Percentiles rank a stretch among this genome's conserved stretches.
These are phyloP conservation scores for Carettochelys insculpta DNA, from an alignment of 2,113 vertebrate genomes.

Conservation along the genomic window DNA sequence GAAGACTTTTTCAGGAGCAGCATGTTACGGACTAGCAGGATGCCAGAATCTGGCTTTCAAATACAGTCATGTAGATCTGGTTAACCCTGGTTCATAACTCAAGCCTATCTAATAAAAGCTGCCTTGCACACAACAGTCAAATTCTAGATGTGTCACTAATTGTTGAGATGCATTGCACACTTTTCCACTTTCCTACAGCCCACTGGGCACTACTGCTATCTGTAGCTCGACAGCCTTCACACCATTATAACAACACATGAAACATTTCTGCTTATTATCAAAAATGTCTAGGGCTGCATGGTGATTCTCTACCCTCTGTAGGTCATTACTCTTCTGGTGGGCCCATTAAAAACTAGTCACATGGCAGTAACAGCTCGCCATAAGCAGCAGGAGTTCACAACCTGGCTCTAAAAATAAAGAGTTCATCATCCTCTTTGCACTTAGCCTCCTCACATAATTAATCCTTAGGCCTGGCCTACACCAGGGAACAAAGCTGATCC, in stretches of 20 bases:
- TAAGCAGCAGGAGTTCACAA: not conserved
- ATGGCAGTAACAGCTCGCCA: not conserved
- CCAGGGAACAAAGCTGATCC: too few relatives aligned
- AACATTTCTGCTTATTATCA: not conserved
- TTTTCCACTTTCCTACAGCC: rapidly evolving
- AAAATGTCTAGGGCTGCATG: not conserved
- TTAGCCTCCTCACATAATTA: not conserved
- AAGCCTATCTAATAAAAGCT: not conserved
- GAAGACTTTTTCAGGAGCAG: not conserved
- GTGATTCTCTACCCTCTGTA: not conserved
- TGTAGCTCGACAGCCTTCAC: not conserved
- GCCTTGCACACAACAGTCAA: not conserved
- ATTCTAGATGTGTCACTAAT: not conserved
- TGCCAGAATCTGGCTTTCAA: not conserved
- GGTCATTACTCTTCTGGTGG: not conserved
- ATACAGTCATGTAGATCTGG: not conserved
- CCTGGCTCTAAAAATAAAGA: not conserved
- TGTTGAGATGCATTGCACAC: not conserved
- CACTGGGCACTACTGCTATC: not conserved
- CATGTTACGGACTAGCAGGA: not conserved
- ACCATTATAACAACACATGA: rapidly evolving
- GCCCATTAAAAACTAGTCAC: not conserved
- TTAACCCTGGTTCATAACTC: not conserved
- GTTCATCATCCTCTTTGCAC: rapidly evolving
- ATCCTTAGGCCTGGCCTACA: too few relatives aligned